Evolutionary conservation across 2,113 vertebrate genomes (phyloP).

Genomic region (Ciconia boyciana): DNA sequence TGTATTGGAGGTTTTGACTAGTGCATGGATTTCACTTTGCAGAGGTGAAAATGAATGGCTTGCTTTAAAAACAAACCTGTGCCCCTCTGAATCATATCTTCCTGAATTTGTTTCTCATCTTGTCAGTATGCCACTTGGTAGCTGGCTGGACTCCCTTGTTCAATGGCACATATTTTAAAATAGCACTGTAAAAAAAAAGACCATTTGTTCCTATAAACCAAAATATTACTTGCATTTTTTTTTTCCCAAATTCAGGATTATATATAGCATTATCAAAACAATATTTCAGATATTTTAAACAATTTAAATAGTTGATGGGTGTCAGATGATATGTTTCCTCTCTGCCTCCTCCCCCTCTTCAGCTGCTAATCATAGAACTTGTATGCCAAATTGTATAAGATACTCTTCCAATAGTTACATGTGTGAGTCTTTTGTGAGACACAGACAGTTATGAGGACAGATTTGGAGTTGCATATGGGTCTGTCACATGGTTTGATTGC

Average conservation of each 20-base stretch:
- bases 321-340: conserved; percentile 67
- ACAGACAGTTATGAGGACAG: conserved; percentile 80
- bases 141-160: conserved; percentile 80
- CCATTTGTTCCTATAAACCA: conserved; percentile 75
- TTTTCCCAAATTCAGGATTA: conserved; percentile 64
- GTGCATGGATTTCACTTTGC: conserved; percentile 44
- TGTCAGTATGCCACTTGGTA: conserved; percentile 79
- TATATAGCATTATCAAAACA: conserved; percentile 74
- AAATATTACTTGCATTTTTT: conserved; percentile 70
- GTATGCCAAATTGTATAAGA: conserved; percentile 81
- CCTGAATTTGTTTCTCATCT: conserved; percentile 75
- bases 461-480: conserved; percentile 85
- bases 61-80: conserved; percentile 71
- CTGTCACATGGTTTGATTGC: conserved; percentile 81
- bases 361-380: conserved; percentile 82
- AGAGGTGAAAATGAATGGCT: conserved; percentile 65
- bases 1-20: conserved; percentile 39
- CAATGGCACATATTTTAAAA: conserved; percentile 77
- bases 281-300: conserved; percentile 76
- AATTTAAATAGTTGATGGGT: conserved; percentile 69
- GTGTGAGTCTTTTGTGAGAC: conserved; percentile 81
- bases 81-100: conserved; percentile 70
- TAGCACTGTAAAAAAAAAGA: conserved; percentile 42
- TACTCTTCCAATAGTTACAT: conserved; percentile 81
- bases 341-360: conserved; percentile 75